Evolutionary conservation across 1,140 invertebrate species (phyloP).

Genomic region (Ditylenchus dipsaci): DNA sequence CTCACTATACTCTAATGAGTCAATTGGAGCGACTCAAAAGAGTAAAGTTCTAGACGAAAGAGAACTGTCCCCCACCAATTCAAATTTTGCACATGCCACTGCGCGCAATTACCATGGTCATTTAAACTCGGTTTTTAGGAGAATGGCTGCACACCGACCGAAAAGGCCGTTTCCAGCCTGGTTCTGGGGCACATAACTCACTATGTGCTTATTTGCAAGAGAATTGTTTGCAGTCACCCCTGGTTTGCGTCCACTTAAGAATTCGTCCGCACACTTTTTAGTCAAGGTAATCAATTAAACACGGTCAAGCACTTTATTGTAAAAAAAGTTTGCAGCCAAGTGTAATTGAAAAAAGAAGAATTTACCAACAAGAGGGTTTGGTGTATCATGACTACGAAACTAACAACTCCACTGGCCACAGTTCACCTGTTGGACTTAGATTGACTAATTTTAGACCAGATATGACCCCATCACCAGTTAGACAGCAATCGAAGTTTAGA

Average conservation of each 20-base stretch:
- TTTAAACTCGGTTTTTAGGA: conserved; percentile 1
- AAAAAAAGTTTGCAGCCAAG: background rate
- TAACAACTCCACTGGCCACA: too few relatives aligned
- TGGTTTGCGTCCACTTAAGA: too few relatives aligned
- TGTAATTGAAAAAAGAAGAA: conserved; percentile 12
- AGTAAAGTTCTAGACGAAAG: too few relatives aligned
- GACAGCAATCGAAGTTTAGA: too few relatives aligned
- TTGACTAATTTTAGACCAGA: background rate
- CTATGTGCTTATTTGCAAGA: conserved; percentile 10
- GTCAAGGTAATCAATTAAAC: conserved; percentile 10
- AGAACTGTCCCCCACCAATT: too few relatives aligned
- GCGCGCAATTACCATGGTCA: too few relatives aligned
- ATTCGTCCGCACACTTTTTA: background rate
- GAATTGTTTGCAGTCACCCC: conserved; percentile 9
- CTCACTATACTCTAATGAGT: too few relatives aligned
- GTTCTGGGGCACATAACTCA: background rate
- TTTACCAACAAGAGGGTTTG: conserved; percentile 2
- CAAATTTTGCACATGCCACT: too few relatives aligned
- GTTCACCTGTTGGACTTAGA: background rate
- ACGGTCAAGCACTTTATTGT: background rate
- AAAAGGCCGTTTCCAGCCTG: conserved; percentile 9
- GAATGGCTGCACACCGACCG: conserved; percentile 22
- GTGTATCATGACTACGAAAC: background rate
- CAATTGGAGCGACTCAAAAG: too few relatives aligned
- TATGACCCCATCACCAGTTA: background rate